Conservation (phyloP, 1,140 invertebrate species). For the Trichoplusia ni region DNA sequence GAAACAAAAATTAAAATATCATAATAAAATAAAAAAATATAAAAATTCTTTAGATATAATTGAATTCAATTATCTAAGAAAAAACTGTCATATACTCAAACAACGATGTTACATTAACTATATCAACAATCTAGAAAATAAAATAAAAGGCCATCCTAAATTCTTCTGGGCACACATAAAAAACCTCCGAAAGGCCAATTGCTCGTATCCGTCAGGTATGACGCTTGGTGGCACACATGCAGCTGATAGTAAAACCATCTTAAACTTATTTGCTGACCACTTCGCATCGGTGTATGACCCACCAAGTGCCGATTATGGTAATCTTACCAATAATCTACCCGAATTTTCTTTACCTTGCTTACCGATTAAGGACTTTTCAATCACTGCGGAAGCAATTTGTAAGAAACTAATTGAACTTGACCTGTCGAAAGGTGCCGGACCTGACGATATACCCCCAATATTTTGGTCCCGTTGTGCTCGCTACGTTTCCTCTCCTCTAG, state of each 20-base stretch:
- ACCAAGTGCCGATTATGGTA: too few relatives aligned
- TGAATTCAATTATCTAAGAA: background rate
- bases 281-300: too few relatives aligned
- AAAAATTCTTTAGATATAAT: background rate
- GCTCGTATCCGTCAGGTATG: background rate
- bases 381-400: too few relatives aligned
- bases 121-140: too few relatives aligned
- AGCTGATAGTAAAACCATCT: background rate
- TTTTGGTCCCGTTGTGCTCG: too few relatives aligned
- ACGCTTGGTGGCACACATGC: background rate
- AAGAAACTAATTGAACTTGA: too few relatives aligned
- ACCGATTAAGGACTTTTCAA: too few relatives aligned
- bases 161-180: constrained; percentile 14
- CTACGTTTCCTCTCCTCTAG: too few relatives aligned
- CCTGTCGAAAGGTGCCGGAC: too few relatives aligned
- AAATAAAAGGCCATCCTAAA: background rate
- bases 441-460: too few relatives aligned
- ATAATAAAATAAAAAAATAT: constrained; percentile 2
- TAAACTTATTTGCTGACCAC: background rate
- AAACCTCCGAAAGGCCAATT: background rate
- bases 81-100: background rate
- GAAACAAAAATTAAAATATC: background rate
- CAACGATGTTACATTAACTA: background rate
- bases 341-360: too few relatives aligned
- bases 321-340: too few relatives aligned